Evolutionary conservation across 2,113 vertebrate species (phyloP).

Genomic region (Hydrochoerus hydrochaeris): DNA sequence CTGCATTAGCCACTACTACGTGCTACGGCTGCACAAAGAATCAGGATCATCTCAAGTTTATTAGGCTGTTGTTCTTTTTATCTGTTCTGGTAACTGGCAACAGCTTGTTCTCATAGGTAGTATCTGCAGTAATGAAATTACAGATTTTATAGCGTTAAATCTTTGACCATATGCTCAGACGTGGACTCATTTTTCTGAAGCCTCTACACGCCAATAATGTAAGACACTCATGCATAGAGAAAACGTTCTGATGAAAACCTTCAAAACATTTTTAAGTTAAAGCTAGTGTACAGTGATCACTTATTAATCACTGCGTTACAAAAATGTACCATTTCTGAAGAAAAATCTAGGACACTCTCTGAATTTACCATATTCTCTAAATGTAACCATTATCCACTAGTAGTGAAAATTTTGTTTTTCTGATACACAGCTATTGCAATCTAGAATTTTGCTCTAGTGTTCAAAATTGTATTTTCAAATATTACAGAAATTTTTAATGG

Average conservation of each 20-base stretch:
- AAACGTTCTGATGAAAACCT: not conserved
- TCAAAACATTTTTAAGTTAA: not conserved
- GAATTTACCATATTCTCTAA: not conserved
- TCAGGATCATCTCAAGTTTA: not conserved
- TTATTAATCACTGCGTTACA: not conserved
- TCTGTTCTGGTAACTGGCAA: not conserved
- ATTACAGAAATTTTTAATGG: not conserved
- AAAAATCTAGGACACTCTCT: not conserved
- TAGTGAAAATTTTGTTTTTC: not conserved
- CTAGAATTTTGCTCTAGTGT: not conserved
- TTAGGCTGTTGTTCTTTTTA: not conserved
- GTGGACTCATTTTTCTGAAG: not conserved
- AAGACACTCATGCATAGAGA: not conserved
- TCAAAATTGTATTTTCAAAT: slow-evolving; percentile 24
- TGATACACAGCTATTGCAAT: not conserved
- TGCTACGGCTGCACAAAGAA: not conserved
- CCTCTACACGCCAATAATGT: not conserved
- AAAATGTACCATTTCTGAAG: not conserved
- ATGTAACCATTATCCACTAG: not conserved
- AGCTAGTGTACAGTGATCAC: not conserved
- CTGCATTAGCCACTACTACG: not conserved
- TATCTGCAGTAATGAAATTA: not conserved
- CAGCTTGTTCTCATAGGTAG: not conserved
- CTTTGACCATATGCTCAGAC: not conserved
- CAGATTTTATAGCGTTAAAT: not conserved